These are phyloP conservation scores for Cotesia glomerata DNA, from an alignment of 1,140 invertebrate species.

Conservation along the genomic window DNA sequence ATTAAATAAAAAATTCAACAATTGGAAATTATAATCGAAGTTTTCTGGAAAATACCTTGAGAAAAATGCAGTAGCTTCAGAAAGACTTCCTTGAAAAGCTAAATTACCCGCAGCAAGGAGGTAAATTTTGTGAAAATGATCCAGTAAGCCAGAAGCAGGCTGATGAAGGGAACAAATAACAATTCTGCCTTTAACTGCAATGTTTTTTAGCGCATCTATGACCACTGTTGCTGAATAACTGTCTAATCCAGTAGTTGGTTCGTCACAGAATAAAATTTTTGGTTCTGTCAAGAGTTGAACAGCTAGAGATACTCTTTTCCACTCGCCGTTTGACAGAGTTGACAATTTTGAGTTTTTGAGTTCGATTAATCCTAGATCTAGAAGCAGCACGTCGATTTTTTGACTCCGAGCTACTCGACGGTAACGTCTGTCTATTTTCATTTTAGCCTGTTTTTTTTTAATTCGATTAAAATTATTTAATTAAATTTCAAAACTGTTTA, in stretches of 20 bases:
- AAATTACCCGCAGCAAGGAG: constrained; percentile 79
- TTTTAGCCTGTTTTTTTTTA: constrained; percentile 46
- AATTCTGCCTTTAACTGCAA: constrained; percentile 74
- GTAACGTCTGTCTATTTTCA: constrained; percentile 57
- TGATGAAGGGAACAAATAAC: constrained; percentile 88
- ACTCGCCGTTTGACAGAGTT: constrained; percentile 83
- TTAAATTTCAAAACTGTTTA: not conserved
- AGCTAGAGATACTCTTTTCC: constrained; percentile 83
- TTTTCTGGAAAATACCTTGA: constrained; percentile 60
- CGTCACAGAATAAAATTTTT: constrained; percentile 80
- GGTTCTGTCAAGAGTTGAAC: constrained; percentile 83
- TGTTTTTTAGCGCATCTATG: constrained; percentile 70
- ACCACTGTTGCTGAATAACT: constrained; percentile 80
- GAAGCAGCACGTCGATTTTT: constrained; percentile 49
- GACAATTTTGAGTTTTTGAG: constrained; percentile 72
- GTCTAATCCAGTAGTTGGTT: constrained; percentile 84
- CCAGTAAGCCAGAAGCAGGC: constrained; percentile 83
- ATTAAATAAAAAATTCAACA: not conserved
- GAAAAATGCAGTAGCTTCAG: constrained; percentile 70
- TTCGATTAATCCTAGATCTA: constrained; percentile 72
- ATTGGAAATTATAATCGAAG: not conserved
- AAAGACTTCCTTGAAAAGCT: constrained; percentile 78
- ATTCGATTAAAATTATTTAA: constrained; percentile 1
- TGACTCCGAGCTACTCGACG: constrained; percentile 38
- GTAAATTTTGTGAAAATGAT: constrained; percentile 80